A percentile compares a stretch with the other conserved stretches of the same genome.
Conservation (phyloP, 1,140 invertebrate species). For the Planococcus citri region DNA sequence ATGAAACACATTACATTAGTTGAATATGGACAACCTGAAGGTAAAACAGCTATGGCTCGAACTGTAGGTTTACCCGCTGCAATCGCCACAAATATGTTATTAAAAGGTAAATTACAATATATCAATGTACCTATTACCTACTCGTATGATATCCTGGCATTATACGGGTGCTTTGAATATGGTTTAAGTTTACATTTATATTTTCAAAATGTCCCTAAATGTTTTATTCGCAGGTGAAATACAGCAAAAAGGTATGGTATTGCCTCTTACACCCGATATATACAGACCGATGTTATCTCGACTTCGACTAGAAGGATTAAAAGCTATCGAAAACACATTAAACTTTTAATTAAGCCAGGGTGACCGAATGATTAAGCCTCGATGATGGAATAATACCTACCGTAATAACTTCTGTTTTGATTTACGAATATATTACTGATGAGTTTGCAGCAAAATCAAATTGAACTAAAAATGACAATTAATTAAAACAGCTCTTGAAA, state of each 20-base stretch:
- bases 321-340: conserved; percentile 21
- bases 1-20: conserved; percentile 82
- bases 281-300: conserved; percentile 80
- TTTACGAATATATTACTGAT: too few relatives aligned
- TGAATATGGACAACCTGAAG: conserved; percentile 71
- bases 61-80: conserved; percentile 93
- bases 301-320: conserved; percentile 71
- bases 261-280: conserved; percentile 80
- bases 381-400: too few relatives aligned
- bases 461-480: too few relatives aligned
- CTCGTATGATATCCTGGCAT: not conserved
- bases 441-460: too few relatives aligned
- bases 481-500: too few relatives aligned
- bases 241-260: conserved; percentile 79
- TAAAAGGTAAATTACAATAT: conserved; percentile 80
- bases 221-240: conserved; percentile 64
- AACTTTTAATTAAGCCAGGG: not conserved
- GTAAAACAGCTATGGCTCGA: conserved; percentile 93
- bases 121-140: not conserved
- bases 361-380: not conserved
- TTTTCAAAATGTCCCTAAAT: too few relatives aligned
- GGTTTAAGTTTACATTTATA: too few relatives aligned
- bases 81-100: conserved; percentile 93
- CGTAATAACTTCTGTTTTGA: too few relatives aligned
- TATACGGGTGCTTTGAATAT: too few relatives aligned